Conservation (phyloP, 2,797 vertebrate genomes). For the Knipowitschia caucasica region DNA sequence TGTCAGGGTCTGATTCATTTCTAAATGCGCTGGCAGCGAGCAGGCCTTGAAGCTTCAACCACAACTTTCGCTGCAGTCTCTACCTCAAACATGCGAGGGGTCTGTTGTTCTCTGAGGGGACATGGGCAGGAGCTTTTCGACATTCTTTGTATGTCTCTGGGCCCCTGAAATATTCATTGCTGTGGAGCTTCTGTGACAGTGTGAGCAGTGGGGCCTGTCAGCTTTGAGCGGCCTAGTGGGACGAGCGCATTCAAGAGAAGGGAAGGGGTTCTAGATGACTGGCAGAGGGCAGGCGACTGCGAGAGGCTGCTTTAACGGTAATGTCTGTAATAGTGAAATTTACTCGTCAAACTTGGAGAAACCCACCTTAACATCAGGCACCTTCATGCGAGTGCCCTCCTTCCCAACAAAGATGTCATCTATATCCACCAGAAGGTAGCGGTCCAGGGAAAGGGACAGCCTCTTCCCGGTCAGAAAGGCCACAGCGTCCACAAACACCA, state of each 20-base stretch:
- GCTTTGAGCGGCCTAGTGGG: conserved; percentile 67
- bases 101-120: conserved; percentile 58
- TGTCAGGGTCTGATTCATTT: conserved; percentile 53
- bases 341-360: neutral
- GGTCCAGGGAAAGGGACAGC: conserved; percentile 90
- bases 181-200: conserved; percentile 62
- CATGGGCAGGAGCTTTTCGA: conserved; percentile 56
- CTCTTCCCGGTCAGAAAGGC: conserved; percentile 95
- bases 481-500: conserved; percentile 93
- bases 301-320: conserved; percentile 33
- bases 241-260: conserved; percentile 52
- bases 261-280: conserved; percentile 50
- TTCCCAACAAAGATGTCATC: conserved; percentile 99
- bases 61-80: conserved; percentile 42
- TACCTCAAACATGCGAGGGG: conserved; percentile 50
- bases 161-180: conserved; percentile 77
- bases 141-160: conserved; percentile 62
- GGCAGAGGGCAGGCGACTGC: conserved; percentile 41
- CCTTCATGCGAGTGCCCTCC: conserved; percentile 97
- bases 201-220: conserved; percentile 65
- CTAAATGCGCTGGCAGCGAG: conserved; percentile 50
- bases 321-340: conserved; percentile 2
- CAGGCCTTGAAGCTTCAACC: conserved; percentile 51
- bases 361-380: conserved; percentile 94
- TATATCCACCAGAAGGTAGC: conserved; percentile 94